Percentiles rank a stretch among this genome's conserved stretches.
Conservation (phyloP, 37 sponge, comb jelly and placozoan genomes). For the Theonella swinhoei region DNA sequence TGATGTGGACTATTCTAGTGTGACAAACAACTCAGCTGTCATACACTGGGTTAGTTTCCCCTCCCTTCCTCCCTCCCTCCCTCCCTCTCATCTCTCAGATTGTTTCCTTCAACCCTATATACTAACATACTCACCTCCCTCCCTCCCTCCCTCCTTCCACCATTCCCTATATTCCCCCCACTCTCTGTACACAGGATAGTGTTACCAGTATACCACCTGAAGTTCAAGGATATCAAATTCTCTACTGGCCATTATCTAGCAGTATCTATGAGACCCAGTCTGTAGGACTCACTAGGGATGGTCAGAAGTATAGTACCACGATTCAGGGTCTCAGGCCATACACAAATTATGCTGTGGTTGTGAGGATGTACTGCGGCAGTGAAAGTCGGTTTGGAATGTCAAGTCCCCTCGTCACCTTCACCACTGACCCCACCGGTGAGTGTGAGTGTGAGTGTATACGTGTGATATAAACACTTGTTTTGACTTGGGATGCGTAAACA, state of each 20-base stretch:
- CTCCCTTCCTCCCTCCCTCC: too few relatives aligned
- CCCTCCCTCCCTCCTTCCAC: too few relatives aligned
- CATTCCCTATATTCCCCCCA: too few relatives aligned
- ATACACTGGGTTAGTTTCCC: neutral
- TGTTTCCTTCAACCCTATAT: too few relatives aligned
- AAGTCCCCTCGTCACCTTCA: constrained; percentile 1
- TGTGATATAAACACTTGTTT: too few relatives aligned
- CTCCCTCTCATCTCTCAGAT: too few relatives aligned
- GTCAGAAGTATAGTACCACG: too few relatives aligned
- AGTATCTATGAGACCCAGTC: too few relatives aligned
- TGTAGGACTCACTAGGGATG: constrained; percentile 2
- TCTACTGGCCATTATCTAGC: neutral
- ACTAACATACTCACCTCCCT: too few relatives aligned
- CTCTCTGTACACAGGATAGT: neutral
- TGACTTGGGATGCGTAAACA: too few relatives aligned
- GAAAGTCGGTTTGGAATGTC: constrained; percentile 53
- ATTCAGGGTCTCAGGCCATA: neutral
- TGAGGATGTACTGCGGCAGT: constrained; percentile 1
- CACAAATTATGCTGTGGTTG: neutral
- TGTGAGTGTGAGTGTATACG: neutral
- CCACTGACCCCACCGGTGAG: neutral
- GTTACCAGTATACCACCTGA: neutral
- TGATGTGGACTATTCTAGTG: neutral
- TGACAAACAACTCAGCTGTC: neutral
- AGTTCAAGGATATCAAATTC: neutral